A percentile compares a stretch with the other conserved stretches of the same genome.
Evolutionary conservation across 2,888 invertebrate genomes (phyloP).

Genomic region (Metallyticus violacea): DNA sequence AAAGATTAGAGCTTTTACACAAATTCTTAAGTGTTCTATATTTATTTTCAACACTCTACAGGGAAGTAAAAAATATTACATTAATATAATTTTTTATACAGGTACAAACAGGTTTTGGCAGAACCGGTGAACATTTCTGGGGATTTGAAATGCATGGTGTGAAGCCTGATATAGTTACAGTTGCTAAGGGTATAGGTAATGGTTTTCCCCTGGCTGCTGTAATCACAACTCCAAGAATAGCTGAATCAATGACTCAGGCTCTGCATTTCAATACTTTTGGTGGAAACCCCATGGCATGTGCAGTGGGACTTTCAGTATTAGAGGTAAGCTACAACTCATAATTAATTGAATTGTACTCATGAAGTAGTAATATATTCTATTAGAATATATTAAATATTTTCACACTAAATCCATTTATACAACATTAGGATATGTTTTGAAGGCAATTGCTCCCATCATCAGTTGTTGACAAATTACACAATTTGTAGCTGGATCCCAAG

Average conservation of each 20-base stretch:
- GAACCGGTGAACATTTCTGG: constrained; percentile 94
- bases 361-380: too few species aligned
- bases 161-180: constrained; percentile 89
- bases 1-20: too few species aligned
- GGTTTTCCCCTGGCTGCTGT: constrained; percentile 96
- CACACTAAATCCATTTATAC: too few species aligned
- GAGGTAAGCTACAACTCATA: constrained; percentile 60
- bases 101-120: constrained; percentile 96
- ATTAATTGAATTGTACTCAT: neutral
- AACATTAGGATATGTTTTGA: too few species aligned
- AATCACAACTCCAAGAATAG: constrained; percentile 86
- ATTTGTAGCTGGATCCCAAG: too few species aligned
- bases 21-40: too few species aligned
- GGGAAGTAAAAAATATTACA: too few species aligned
- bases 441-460: too few species aligned
- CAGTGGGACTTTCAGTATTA: constrained; percentile 87
- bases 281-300: constrained; percentile 88
- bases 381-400: too few species aligned
- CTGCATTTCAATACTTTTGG: constrained; percentile 94
- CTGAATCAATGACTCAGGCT: constrained; percentile 70
- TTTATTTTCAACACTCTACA: too few species aligned
- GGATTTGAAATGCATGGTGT: constrained; percentile 89
- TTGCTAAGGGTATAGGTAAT: constrained; percentile 94
- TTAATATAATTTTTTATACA: constrained; percentile 39
- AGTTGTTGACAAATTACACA: too few species aligned